Percentiles rank a stretch among this genome's conserved stretches.
These are phyloP conservation scores for Xylota sylvarum DNA, from an alignment of 2,888 invertebrate genomes.

Conservation along the genomic window DNA sequence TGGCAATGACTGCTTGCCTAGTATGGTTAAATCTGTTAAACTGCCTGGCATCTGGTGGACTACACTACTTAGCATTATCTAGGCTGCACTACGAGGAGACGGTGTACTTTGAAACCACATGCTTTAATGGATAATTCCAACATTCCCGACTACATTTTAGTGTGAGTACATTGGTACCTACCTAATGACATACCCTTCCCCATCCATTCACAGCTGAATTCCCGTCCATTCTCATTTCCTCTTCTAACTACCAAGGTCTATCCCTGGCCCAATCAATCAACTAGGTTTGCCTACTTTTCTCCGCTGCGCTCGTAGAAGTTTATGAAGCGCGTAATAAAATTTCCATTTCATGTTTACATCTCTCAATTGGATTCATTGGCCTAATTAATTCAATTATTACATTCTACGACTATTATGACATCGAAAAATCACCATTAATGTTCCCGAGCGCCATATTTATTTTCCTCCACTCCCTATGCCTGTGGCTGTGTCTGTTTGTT, in stretches of 20 bases:
- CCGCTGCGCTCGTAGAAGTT: background rate
- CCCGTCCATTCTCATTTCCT: too few species aligned
- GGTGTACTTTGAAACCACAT: too few species aligned
- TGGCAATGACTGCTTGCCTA: too few species aligned
- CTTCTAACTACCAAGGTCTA: background rate
- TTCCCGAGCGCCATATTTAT: conserved; percentile 63
- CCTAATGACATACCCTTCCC: too few species aligned
- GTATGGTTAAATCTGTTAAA: too few species aligned
- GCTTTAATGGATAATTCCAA: too few species aligned
- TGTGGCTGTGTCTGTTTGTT: background rate
- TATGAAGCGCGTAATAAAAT: conserved; percentile 12
- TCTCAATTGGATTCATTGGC: conserved; percentile 54
- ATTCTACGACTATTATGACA: conserved; percentile 63
- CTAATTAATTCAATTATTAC: conserved; percentile 63
- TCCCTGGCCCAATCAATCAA: background rate
- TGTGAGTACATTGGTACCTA: too few species aligned
- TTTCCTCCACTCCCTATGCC: conserved; percentile 38
- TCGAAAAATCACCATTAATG: conserved; percentile 70
- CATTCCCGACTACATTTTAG: too few species aligned
- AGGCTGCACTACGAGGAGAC: too few species aligned
- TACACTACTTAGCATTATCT: too few species aligned
- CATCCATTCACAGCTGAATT: too few species aligned
- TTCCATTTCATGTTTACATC: conserved; percentile 42
- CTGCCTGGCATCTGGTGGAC: too few species aligned
- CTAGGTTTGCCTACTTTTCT: background rate